phyloP scores from a whole-genome alignment of 2,888 invertebrate genomes.

The Eupeodes luniger region DNA sequence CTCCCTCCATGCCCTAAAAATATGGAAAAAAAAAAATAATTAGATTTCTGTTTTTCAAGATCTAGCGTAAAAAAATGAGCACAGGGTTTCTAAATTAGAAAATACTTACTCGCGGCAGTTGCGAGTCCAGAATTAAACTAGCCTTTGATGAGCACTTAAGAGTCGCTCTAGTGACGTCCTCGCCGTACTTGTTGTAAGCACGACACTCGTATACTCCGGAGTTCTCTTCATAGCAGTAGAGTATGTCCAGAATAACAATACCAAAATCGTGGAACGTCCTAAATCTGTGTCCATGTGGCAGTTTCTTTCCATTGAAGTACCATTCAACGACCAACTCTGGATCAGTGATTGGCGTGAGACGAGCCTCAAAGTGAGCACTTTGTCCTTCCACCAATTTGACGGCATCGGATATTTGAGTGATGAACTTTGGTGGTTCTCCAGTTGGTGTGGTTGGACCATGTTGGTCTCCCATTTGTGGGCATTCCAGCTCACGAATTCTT shows the following conservation, averaged over 20 bases:
- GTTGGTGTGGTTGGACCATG: conserved; percentile 86
- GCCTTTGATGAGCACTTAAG: conserved; percentile 95
- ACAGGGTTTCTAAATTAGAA: neutral
- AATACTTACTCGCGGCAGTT: conserved; percentile 91
- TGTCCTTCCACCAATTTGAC: conserved; percentile 96
- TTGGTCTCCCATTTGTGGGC: conserved; percentile 86
- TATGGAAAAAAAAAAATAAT: neutral
- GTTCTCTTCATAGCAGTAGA: conserved; percentile 98
- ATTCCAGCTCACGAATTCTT: conserved; percentile 94
- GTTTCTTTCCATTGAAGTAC: conserved; percentile 96
- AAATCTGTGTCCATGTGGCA: conserved; percentile 97
- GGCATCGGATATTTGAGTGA: conserved; percentile 93
- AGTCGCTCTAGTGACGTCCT: conserved; percentile 93
- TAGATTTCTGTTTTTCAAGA: neutral
- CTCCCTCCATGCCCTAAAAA: conserved; percentile 95
- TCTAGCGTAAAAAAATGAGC: neutral
- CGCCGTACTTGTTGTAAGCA: conserved; percentile 95
- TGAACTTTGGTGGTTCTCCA: conserved; percentile 94
- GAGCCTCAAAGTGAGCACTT: conserved; percentile 96
- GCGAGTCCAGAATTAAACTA: conserved; percentile 95
- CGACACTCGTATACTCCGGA: conserved; percentile 97
- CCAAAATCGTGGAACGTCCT: conserved; percentile 99
- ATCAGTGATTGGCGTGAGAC: conserved; percentile 96
- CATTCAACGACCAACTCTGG: conserved; percentile 97
- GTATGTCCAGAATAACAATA: conserved; percentile 96